Conservation (phyloP, 2,888 invertebrate species). For the Pterostichus niger region DNA sequence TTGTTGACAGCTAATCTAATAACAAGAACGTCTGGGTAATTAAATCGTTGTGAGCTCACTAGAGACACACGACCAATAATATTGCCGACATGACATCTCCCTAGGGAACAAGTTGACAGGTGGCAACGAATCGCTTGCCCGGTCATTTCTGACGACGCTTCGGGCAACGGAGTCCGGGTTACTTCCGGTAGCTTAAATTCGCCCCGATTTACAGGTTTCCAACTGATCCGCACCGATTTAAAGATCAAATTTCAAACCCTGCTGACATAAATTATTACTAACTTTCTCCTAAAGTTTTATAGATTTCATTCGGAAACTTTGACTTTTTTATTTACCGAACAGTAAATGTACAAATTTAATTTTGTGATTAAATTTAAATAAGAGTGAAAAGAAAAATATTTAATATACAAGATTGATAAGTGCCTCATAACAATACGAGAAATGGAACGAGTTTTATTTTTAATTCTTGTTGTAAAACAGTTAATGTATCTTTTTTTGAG, state of each 20-base stretch:
- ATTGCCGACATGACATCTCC: conserved; percentile 51
- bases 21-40: conserved; percentile 59
- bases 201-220: conserved; percentile 3
- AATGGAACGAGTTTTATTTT: too few species aligned
- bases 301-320: too few species aligned
- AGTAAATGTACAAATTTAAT: too few species aligned
- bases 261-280: conserved; percentile 36
- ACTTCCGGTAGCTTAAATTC: conserved; percentile 30
- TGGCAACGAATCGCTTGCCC: conserved; percentile 27
- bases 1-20: conserved; percentile 62
- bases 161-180: background rate
- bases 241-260: conserved; percentile 32
- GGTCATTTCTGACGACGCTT: conserved; percentile 5
- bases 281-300: background rate
- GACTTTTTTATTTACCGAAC: too few species aligned
- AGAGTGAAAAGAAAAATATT: too few species aligned
- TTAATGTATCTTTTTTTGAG: too few species aligned
- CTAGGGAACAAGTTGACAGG: conserved; percentile 20
- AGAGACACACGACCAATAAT: conserved; percentile 58
- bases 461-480: too few species aligned
- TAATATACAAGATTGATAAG: too few species aligned
- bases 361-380: too few species aligned
- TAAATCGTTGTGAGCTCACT: conserved; percentile 61
- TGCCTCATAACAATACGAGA: too few species aligned
- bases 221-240: conserved; percentile 18